Evolutionary conservation across 2,888 invertebrate genomes (phyloP).

Genomic region (Hypercompe scribonia): DNA sequence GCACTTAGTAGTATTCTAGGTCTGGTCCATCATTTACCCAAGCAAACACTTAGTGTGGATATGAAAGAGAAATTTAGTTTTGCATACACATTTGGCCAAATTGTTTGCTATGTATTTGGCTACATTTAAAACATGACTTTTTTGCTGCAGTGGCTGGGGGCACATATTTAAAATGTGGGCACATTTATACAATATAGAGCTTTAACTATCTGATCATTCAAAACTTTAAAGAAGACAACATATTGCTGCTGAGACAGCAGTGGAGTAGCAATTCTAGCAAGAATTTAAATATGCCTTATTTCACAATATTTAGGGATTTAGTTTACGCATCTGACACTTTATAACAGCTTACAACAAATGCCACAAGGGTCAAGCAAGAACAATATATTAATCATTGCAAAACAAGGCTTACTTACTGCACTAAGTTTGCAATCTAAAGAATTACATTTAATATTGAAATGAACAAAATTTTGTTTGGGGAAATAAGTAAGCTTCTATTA

Average conservation of each 20-base stretch:
- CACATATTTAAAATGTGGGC: no score
- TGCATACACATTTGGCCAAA: no score
- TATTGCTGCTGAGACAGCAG: not conserved
- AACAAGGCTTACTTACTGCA: not conserved
- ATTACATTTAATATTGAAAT: not conserved
- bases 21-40: no score
- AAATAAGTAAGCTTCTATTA: constrained; percentile 26
- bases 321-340: not conserved
- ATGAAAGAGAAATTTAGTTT: no score
- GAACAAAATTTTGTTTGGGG: not conserved
- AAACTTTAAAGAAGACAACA: not conserved
- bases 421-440: no score
- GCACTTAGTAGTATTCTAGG: no score
- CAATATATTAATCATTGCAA: not conserved
- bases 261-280: not conserved
- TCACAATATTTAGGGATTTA: not conserved
- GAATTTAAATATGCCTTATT: not conserved
- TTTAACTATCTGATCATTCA: not conserved
- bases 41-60: no score
- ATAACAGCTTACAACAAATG: no score
- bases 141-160: no score
- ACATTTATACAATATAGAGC: no score
- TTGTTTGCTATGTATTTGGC: no score
- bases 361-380: not conserved
- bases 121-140: no score